Base-by-base conservation (phyloP, 2,113 vertebrate species). In the Nanorana parkeri region DNA sequence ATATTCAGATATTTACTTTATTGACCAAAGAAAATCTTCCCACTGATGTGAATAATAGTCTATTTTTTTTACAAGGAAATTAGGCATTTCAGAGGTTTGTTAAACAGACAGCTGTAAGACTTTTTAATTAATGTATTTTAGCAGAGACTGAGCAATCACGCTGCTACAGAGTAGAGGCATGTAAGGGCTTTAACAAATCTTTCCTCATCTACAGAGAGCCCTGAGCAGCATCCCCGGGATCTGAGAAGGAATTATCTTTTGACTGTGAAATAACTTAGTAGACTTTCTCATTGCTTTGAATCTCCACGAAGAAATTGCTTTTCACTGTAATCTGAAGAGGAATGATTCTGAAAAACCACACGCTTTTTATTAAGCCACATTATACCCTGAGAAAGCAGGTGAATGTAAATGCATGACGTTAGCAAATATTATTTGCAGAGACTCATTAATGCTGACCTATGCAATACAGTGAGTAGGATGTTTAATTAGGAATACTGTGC, bases 231-330 rank as follows among this genome's bases (percentile, higher is more conserved):
- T 80, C 67, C 66, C n/a, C 54, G 13, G 78, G 64, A 80, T 61
- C 66, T 68, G 78, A 80, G 78, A 69, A 58, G 66, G 67, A 68
- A 80, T 69, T 80, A 61, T 80, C 78, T 80, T 68, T 61, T 80
- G 78, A 80, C 78, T 81, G 80, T 56, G 69, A 81, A 81, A 81
- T 75, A 81, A 74, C 60, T 65, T 73, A 66, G 47, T 26, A 17
- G 41, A 66, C 68, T 54, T 81, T 81, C 71, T 74, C 80, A 75
- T 81, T 74, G 58, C 61, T 81, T 75, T 32, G 17, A 81, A 75
- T 74, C 80, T 75, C 52, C 26, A 66, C 80, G 66, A 75, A 81
- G 80, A 74, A 81, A 81, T 81, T 75, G 80, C 61, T 81, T 81
- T 82, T 75, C 66, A 66, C 29, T 76, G 64, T 68, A 60, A 76